Conservation (phyloP, 2,797 vertebrate species). For the Pipistrellus kuhlii region DNA sequence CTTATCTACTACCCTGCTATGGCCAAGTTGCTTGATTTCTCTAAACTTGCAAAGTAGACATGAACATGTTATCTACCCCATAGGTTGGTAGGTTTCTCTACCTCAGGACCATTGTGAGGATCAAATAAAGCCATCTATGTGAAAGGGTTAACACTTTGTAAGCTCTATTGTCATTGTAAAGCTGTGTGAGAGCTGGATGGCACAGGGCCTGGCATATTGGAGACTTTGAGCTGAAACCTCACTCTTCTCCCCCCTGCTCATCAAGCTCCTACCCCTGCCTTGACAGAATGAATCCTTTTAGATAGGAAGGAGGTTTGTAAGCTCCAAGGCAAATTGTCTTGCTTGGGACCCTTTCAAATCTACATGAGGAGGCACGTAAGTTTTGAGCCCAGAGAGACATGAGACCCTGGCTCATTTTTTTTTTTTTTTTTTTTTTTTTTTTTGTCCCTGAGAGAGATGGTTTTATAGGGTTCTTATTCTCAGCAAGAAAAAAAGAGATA, state of each 20-base stretch:
- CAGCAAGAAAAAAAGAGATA: constrained; percentile 81
- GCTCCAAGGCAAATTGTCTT: not conserved
- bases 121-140: not conserved
- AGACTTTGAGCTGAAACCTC: not conserved
- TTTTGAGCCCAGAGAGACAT: not conserved
- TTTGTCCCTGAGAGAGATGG: constrained; percentile 58
- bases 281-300: not conserved
- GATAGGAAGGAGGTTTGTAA: not conserved
- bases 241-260: too few species aligned
- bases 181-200: not conserved
- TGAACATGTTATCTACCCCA: not conserved
- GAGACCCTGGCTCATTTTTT: constrained; percentile 49
- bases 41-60: not conserved
- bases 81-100: not conserved
- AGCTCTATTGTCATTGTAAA: not conserved
- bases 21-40: not conserved
- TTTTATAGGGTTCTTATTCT: constrained; percentile 80
- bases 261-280: not conserved
- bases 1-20: not conserved
- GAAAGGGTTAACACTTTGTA: not conserved
- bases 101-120: not conserved
- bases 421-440: constrained; percentile 64
- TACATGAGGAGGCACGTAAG: not conserved
- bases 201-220: rapidly evolving
- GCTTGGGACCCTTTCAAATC: not conserved